Conservation (phyloP, 2,113 vertebrate genomes). For the Ochotona curzoniae region DNA sequence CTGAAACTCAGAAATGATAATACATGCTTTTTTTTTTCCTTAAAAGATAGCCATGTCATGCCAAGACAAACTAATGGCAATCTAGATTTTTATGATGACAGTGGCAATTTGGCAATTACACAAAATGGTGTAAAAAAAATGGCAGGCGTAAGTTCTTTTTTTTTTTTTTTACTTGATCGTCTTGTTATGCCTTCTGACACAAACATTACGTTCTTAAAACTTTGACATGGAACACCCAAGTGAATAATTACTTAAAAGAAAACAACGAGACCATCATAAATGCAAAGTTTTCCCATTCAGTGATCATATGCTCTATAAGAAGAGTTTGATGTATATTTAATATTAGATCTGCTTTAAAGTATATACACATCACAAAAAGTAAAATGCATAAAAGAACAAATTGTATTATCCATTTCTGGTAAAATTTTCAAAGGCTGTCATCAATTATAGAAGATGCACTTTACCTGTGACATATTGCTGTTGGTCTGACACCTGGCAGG, state of each 20-base stretch:
- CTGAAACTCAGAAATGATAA: constrained; percentile 73
- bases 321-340: constrained; percentile 65
- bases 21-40: constrained; percentile 81
- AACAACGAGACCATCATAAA: constrained; percentile 56
- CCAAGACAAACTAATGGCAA: constrained; percentile 57
- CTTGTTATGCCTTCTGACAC: constrained; percentile 39
- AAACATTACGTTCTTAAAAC: constrained; percentile 31
- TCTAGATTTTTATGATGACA: constrained; percentile 41
- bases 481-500: constrained; percentile 64
- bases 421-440: constrained; percentile 55
- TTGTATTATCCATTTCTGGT: constrained; percentile 31
- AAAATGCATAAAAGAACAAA: constrained; percentile 42
- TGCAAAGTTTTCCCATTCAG: constrained; percentile 46
- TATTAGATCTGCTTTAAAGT: constrained; percentile 56
- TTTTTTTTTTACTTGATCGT: constrained; percentile 40
- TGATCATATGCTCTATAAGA: constrained; percentile 39
- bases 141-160: neutral
- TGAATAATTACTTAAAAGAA: constrained; percentile 44
- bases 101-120: constrained; percentile 69
- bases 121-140: constrained; percentile 38
- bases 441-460: constrained; percentile 71
- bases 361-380: constrained; percentile 30
- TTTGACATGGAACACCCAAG: neutral
- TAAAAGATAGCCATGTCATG: constrained; percentile 64
- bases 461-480: constrained; percentile 41